Evolutionary conservation across 2,888 invertebrate species (phyloP).

Genomic region (Zygogramma bicolorata): DNA sequence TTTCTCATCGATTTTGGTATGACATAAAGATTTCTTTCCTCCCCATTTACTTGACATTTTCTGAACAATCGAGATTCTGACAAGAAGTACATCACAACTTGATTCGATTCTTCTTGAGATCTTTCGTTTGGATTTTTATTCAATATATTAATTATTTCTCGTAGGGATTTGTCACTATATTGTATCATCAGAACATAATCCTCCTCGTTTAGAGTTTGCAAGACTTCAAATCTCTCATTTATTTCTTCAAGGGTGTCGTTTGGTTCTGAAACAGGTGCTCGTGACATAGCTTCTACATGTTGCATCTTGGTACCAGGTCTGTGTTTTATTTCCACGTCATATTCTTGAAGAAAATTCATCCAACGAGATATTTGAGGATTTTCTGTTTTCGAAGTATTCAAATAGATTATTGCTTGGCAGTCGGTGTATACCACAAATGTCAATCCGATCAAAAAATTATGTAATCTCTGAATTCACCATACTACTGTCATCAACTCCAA

Average conservation of each 20-base stretch:
- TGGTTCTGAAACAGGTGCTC: neutral
- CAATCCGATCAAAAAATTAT: slow-evolving; percentile 48
- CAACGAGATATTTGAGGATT: slow-evolving; percentile 50
- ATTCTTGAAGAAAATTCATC: slow-evolving; percentile 45
- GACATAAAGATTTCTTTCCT: slow-evolving; percentile 36
- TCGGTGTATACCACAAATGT: slow-evolving; percentile 52
- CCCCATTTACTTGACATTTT: slow-evolving; percentile 21
- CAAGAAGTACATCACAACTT: slow-evolving; percentile 34
- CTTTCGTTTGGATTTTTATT: slow-evolving; percentile 18
- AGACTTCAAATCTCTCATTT: neutral
- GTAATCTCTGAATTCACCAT: slow-evolving; percentile 46
- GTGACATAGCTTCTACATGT: slow-evolving; percentile 47
- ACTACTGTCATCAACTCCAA: slow-evolving; percentile 52
- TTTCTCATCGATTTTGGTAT: slow-evolving; percentile 43
- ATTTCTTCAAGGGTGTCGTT: neutral
- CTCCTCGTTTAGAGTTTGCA: slow-evolving; percentile 22
- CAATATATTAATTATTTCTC: slow-evolving; percentile 27
- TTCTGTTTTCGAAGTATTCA: slow-evolving; percentile 47
- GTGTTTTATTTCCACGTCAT: slow-evolving; percentile 47
- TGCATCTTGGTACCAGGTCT: slow-evolving; percentile 44
- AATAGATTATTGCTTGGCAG: slow-evolving; percentile 50
- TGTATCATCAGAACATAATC: slow-evolving; percentile 34
- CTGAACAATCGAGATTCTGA: slow-evolving; percentile 21
- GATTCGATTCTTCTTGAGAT: slow-evolving; percentile 26
- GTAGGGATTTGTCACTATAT: slow-evolving; percentile 31